These are phyloP conservation scores for Polyodon spathula DNA, from an alignment of 2,113 vertebrate species.

Conservation along the genomic window DNA sequence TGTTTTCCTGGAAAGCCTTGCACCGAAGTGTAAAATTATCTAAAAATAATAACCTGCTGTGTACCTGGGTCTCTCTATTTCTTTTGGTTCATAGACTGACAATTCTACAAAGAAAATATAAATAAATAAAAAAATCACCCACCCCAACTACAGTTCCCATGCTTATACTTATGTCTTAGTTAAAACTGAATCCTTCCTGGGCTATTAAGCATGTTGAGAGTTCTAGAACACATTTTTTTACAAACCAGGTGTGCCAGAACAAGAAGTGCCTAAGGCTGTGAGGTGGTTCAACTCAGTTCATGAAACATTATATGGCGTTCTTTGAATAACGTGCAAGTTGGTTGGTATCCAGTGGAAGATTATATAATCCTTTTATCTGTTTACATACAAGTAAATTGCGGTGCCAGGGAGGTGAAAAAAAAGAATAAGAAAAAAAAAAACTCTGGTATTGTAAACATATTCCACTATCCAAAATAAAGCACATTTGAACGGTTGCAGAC, in stretches of 20 bases:
- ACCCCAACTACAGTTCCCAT: no score
- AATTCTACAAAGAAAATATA: no score
- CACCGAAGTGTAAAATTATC: no score
- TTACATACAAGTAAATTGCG: conserved; percentile 13
- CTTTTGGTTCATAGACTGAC: neutral
- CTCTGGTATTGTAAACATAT: conserved; percentile 8
- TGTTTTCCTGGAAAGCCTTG: no score
- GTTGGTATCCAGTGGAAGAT: conserved; percentile 5
- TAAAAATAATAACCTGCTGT: no score
- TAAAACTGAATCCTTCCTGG: no score
- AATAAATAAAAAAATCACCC: neutral
- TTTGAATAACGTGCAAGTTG: conserved; percentile 13
- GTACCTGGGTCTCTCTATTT: neutral
- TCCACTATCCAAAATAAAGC: conserved; percentile 1
- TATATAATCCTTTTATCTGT: conserved; percentile 20
- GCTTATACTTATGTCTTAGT: no score
- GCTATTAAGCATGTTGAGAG: no score
- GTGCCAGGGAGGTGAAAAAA: neutral
- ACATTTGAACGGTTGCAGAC: neutral
- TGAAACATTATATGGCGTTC: conserved; percentile 11
- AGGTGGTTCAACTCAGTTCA: conserved; percentile 14
- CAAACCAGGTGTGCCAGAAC: conserved; percentile 12
- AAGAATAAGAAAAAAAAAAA: conserved; percentile 3
- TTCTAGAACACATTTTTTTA: no score
- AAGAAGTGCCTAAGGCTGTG: conserved; percentile 7